A percentile compares a stretch with the other conserved stretches of the same genome.
Conservation (phyloP, 2,888 invertebrate genomes). For the Nowickia ferox region DNA sequence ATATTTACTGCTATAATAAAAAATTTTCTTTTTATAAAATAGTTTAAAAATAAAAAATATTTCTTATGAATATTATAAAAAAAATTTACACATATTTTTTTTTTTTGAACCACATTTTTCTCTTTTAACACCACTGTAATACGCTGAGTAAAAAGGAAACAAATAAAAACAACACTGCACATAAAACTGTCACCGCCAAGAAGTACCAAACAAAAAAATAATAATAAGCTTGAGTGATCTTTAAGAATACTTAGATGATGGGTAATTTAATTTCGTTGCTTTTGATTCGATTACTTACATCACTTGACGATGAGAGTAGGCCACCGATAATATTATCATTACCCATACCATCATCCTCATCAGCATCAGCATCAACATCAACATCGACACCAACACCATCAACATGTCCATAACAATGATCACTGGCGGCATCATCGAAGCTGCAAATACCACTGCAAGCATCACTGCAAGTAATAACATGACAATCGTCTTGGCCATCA, state of each 20-base stretch:
- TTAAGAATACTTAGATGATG: constrained; percentile 5
- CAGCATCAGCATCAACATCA: constrained; percentile 86
- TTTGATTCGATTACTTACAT: constrained; percentile 77
- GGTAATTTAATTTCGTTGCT: constrained; percentile 14
- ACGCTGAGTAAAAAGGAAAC: constrained; percentile 14
- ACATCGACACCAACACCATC: constrained; percentile 42
- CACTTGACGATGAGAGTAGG: constrained; percentile 77
- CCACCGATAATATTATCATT: constrained; percentile 77
- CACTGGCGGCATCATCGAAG: constrained; percentile 85
- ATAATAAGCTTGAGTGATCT: constrained; percentile 25
- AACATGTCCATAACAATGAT: constrained; percentile 76
- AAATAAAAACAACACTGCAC: constrained; percentile 31
- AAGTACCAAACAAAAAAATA: constrained; percentile 6
- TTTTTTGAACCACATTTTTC: constrained; percentile 1
- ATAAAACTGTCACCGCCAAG: constrained; percentile 52
- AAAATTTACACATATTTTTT: not conserved
- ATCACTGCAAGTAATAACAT: constrained; percentile 38
- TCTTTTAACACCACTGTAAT: not conserved
- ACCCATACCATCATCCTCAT: constrained; percentile 83
- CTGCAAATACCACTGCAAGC: constrained; percentile 82
- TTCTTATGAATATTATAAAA: too few relatives aligned
- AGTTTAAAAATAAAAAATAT: too few relatives aligned
- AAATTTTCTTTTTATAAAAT: too few relatives aligned
- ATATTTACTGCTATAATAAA: too few relatives aligned
- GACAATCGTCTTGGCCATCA: constrained; percentile 62